Evolutionary conservation across 2,113 vertebrate species (phyloP).

Genomic region (Nothoprocta pentlandii): DNA sequence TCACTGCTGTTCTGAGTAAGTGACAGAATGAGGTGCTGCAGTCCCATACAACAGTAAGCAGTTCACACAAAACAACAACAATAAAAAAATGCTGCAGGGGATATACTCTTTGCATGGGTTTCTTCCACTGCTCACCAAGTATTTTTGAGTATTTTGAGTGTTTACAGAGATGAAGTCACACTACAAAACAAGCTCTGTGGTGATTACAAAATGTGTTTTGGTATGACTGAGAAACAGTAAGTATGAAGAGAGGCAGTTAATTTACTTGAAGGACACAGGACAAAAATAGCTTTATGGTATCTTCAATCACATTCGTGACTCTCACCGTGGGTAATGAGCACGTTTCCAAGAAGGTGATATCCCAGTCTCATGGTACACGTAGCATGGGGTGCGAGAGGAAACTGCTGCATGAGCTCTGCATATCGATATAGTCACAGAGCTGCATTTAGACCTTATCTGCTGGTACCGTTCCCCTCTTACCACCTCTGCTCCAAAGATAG

Average conservation of each 20-base stretch:
- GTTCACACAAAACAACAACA: not conserved
- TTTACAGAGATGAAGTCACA: not conserved
- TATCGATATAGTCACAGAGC: not conserved
- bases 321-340: not conserved
- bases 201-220: not conserved
- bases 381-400: not conserved
- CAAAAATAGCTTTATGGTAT: not conserved
- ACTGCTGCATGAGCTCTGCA: fast-evolving
- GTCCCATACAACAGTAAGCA: not conserved
- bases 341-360: not conserved
- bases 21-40: constrained; percentile 56
- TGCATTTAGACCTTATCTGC: not conserved
- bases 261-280: not conserved
- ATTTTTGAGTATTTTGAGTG: not conserved
- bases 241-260: not conserved
- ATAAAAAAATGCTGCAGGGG: not conserved
- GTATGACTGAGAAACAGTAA: not conserved
- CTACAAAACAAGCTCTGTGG: not conserved
- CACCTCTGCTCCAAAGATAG: not conserved
- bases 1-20: not conserved
- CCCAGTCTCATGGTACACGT: not conserved
- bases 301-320: not conserved
- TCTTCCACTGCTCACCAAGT: not conserved
- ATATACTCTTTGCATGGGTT: not conserved
- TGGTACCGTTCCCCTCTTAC: not conserved